Percentiles rank a stretch among this genome's conserved stretches.
Conservation (phyloP, 1,140 invertebrate genomes). For the Lysiphlebus fabarum region DNA sequence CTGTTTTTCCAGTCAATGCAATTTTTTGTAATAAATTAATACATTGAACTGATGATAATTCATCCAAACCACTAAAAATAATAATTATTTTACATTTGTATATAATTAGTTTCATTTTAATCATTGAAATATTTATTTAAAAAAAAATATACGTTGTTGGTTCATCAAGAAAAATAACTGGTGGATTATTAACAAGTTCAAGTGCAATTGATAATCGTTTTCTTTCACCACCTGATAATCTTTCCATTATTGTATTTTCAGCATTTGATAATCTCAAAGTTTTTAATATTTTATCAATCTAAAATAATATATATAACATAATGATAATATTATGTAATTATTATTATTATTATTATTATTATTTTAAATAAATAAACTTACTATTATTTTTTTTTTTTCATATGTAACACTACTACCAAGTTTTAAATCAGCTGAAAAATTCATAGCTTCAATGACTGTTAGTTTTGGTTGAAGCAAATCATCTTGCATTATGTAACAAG, state of each 20-base stretch:
- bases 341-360: too few relatives aligned
- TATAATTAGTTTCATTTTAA: too few relatives aligned
- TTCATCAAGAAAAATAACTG: conserved; percentile 80
- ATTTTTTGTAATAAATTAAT: conserved; percentile 72
- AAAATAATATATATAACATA: conserved; percentile 32
- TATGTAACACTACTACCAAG: conserved; percentile 62
- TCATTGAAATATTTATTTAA: too few relatives aligned
- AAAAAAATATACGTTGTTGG: conserved; percentile 87
- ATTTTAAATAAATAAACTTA: too few relatives aligned
- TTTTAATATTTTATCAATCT: conserved; percentile 72
- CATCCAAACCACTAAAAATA: conserved; percentile 69
- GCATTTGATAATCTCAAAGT: conserved; percentile 63
- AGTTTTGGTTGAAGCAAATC: conserved; percentile 83
- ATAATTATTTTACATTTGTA: conserved; percentile 7
- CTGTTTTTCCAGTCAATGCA: conserved; percentile 76
- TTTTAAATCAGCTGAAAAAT: conserved; percentile 83
- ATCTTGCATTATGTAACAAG: conserved; percentile 93
- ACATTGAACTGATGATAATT: conserved; percentile 73
- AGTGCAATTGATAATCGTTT: conserved; percentile 89
- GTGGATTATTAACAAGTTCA: conserved; percentile 93
- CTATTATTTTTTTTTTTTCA: too few relatives aligned
- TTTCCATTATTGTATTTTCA: conserved; percentile 67
- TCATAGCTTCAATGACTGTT: conserved; percentile 81
- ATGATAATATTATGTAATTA: too few relatives aligned
- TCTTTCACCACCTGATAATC: conserved; percentile 85